A percentile compares a stretch with the other conserved stretches of the same genome.
These are phyloP conservation scores for Tribolium freemani DNA, from an alignment of 2,888 invertebrate species.

Conservation along the genomic window DNA sequence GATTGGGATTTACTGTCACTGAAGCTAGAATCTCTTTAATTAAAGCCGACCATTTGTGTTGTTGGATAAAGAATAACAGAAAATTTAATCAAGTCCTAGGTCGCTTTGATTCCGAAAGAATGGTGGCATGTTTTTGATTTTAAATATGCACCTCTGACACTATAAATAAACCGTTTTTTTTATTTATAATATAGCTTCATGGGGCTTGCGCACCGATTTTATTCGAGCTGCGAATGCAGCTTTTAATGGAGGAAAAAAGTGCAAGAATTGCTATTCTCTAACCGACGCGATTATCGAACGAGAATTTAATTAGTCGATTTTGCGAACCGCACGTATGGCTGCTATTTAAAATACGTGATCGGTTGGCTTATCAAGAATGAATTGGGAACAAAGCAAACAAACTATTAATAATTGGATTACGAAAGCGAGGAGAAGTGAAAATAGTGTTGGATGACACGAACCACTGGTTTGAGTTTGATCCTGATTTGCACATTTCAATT, in stretches of 20 bases:
- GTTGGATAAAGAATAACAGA: slow-evolving; percentile 24
- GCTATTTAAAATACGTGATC: not conserved
- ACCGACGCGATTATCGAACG: not conserved
- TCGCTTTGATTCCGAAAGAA: slow-evolving; percentile 19
- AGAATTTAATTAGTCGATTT: not conserved
- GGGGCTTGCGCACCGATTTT: not conserved
- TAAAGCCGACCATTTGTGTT: slow-evolving; percentile 19
- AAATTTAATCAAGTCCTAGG: slow-evolving; percentile 22
- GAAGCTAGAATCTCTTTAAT: slow-evolving; percentile 19
- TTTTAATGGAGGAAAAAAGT: not conserved
- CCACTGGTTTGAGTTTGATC: too few relatives aligned
- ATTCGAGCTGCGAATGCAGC: not conserved
- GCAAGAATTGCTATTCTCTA: not conserved
- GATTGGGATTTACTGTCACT: slow-evolving; percentile 13
- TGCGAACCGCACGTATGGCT: not conserved
- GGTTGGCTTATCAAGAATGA: not conserved
- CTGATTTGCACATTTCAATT: too few relatives aligned
- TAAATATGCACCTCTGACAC: not conserved
- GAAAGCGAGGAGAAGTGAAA: too few relatives aligned
- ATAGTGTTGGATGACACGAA: too few relatives aligned
- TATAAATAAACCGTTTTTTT: not conserved
- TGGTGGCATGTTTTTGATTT: not conserved
- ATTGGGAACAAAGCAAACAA: not conserved
- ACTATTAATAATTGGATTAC: not conserved
- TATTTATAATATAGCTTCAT: not conserved